Base-by-base conservation (phyloP, 2,888 invertebrate genomes). In the Melinaea marsaeus region DNA sequence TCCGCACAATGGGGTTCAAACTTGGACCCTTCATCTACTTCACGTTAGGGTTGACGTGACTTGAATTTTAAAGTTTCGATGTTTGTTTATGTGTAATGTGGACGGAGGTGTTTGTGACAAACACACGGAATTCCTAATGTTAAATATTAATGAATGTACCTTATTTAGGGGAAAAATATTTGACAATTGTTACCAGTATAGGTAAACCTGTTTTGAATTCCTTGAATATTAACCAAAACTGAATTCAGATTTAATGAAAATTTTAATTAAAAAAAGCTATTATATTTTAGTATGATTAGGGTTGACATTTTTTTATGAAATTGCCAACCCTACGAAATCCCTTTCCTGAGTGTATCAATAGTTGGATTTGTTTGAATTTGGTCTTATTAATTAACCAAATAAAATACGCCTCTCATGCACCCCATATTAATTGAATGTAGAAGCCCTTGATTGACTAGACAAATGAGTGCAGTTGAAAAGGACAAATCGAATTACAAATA, bases 381-480 rank as follows among this genome's bases (percentile, higher is more conserved):
- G 86, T 85, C 80, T 85, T 88, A 88, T 89, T 90, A 89, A 90
- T 90, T 88, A 90, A 86, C 85, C 80, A 79, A 86, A 89, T 87
- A 83, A 84, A 82, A 80, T 76, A 67, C 66, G 66, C 65, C 63
- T 62, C 60, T 55, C 58, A 57, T 48, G 60, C 63, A 66, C 66
- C 69, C 67, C 58, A 57, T 60, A 61, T 64, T 59, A 61, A 62
- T 63, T 64, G 63, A 58, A 35, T 67, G 64, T 59, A 57, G 61
- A 63, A 60, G 62, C 63, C 61, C 57, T 67, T 62, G 60, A 67
- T 60, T 47, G 60, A 61, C 55, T 67, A 65, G 57, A 66, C 61
- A 60, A 64, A 64, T 60, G 63, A 59, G 57, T 48, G 32, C 51
- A 32, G 51, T 51, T 51, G 51, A 51, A 51, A 51, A 51, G 51